These are phyloP conservation scores for Papilio aristodemus DNA, from an alignment of 1,140 invertebrate genomes.

Conservation along the genomic window DNA sequence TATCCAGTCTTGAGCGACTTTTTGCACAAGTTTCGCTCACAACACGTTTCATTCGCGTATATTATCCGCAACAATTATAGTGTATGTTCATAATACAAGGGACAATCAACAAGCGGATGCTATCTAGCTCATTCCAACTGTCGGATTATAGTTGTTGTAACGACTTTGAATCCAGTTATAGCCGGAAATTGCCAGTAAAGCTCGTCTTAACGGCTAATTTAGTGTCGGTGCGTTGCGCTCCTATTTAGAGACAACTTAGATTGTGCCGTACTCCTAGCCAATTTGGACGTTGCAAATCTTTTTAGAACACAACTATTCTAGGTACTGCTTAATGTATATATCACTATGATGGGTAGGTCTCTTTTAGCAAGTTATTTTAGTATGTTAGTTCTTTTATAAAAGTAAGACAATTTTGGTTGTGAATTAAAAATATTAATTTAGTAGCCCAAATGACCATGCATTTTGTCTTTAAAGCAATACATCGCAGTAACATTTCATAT, in stretches of 20 bases:
- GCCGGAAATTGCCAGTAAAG: slow-evolving; percentile 31
- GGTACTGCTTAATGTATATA: no score
- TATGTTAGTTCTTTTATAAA: not conserved
- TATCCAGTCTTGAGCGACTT: not conserved
- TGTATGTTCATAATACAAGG: slow-evolving; percentile 2
- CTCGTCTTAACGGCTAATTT: slow-evolving; percentile 33
- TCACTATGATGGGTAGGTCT: no score
- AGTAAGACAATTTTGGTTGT: no score
- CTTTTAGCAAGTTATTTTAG: no score
- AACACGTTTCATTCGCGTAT: not conserved
- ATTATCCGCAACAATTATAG: slow-evolving; percentile 15
- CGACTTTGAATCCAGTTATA: slow-evolving; percentile 33
- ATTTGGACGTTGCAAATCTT: not conserved
- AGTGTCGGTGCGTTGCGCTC: slow-evolving; percentile 19
- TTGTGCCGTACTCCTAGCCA: slow-evolving; percentile 8
- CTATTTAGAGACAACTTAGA: slow-evolving; percentile 21
- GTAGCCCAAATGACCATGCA: not conserved
- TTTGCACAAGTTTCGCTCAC: not conserved
- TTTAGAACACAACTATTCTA: not conserved
- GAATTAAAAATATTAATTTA: no score
- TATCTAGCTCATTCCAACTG: slow-evolving; percentile 34
- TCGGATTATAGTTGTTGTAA: slow-evolving; percentile 33
- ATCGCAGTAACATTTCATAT: not conserved
- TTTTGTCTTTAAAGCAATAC: not conserved
- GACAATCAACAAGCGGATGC: slow-evolving; percentile 33